phyloP scores from a whole-genome alignment of 2,113 vertebrate species.

The Pantherophis guttatus region DNA sequence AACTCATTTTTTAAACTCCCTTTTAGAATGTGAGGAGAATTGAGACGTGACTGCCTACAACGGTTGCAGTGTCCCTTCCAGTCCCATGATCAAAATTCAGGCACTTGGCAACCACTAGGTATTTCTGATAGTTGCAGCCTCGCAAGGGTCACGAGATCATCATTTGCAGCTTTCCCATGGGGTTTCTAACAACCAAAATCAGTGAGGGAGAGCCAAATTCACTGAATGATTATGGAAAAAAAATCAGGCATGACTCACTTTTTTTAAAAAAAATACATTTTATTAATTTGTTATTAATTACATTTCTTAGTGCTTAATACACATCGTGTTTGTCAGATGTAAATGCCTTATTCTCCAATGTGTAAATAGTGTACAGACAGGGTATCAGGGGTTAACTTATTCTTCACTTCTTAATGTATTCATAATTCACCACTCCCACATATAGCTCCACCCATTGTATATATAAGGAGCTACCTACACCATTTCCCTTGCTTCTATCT shows the following conservation, averaged over 20 bases:
- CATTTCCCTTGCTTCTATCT: no score
- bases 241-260: neutral
- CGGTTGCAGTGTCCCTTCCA: neutral
- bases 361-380: no score
- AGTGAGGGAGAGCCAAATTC: neutral
- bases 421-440: no score
- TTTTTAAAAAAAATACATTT: no score
- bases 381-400: no score
- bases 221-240: neutral
- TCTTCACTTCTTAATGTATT: no score
- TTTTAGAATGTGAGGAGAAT: slow-evolving; percentile 30
- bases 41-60: slow-evolving; percentile 12
- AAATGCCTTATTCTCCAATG: no score
- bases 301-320: no score
- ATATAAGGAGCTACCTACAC: no score
- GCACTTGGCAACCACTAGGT: neutral
- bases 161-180: neutral
- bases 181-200: neutral
- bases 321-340: no score
- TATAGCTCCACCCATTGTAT: no score
- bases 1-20: slow-evolving; percentile 35
- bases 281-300: no score
- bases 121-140: neutral
- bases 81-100: neutral
- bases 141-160: neutral